These are phyloP conservation scores for Myodes glareolus DNA, from an alignment of 2,113 vertebrate species.

Conservation along the genomic window DNA sequence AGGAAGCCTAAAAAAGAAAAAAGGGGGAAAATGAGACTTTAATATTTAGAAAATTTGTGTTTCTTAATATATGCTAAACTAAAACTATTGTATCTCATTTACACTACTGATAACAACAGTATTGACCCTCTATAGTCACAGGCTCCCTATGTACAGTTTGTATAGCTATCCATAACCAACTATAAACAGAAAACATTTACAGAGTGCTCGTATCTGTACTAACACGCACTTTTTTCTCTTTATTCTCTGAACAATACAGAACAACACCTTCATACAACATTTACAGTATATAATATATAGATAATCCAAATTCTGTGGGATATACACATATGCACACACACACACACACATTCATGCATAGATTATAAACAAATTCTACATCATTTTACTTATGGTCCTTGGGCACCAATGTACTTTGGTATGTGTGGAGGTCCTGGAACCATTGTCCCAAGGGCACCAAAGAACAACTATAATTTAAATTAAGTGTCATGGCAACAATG, in stretches of 20 bases:
- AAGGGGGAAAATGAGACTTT: slow-evolving; percentile 64
- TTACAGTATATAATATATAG: not conserved
- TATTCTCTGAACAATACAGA: not conserved
- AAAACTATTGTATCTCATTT: slow-evolving; percentile 12
- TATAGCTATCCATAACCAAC: not conserved
- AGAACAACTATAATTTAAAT: not conserved
- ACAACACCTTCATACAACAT: not conserved
- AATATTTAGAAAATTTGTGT: slow-evolving; percentile 49
- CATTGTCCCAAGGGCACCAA: not conserved
- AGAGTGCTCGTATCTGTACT: not conserved
- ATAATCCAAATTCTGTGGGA: not conserved
- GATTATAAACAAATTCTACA: not conserved
- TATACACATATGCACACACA: not conserved
- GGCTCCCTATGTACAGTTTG: not conserved
- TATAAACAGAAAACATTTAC: not conserved
- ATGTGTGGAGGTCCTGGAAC: not conserved
- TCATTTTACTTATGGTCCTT: not conserved
- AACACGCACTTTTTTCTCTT: not conserved
- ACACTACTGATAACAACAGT: not conserved
- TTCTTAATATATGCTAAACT: slow-evolving; percentile 46
- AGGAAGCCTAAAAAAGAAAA: slow-evolving; percentile 83
- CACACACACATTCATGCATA: not conserved
- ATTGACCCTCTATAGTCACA: not conserved
- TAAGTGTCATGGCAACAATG: not conserved
- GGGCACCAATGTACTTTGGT: not conserved